phyloP scores from a whole-genome alignment of 2,888 invertebrate genomes.

The Phoronis australis region DNA sequence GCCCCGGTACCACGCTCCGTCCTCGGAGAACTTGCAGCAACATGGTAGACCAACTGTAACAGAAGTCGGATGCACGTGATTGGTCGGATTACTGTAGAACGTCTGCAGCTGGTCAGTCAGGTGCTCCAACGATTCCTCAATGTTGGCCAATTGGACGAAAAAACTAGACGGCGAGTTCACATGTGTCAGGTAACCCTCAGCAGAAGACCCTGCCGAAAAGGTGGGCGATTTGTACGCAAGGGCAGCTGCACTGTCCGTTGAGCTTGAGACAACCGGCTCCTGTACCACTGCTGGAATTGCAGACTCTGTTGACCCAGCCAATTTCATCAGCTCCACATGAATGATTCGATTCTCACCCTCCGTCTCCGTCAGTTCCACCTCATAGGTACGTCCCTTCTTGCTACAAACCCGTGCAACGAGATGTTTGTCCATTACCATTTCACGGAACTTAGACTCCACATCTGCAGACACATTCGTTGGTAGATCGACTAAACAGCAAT shows the following conservation, averaged over 20 bases:
- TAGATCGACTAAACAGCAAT: not conserved
- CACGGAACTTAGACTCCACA: slow-evolving; percentile 10
- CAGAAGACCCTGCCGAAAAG: slow-evolving; percentile 12
- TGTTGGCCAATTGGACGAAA: slow-evolving; percentile 22
- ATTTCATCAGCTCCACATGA: not conserved
- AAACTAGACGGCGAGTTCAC: slow-evolving; percentile 22
- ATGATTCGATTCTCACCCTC: not conserved
- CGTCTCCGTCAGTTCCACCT: not conserved
- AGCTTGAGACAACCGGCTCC: too few relatives aligned
- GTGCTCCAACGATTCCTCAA: slow-evolving; percentile 18
- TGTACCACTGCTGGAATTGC: not conserved
- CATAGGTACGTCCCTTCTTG: not conserved
- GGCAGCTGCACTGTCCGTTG: too few relatives aligned
- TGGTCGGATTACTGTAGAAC: not conserved
- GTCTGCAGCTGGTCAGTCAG: slow-evolving; percentile 17
- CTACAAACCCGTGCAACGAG: not conserved
- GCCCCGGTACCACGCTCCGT: slow-evolving; percentile 35
- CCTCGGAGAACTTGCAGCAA: slow-evolving; percentile 30
- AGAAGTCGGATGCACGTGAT: not conserved
- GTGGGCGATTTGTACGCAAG: too few relatives aligned
- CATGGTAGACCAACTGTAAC: slow-evolving; percentile 20
- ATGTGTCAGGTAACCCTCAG: slow-evolving; percentile 19
- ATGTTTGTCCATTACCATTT: not conserved
- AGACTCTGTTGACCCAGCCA: not conserved
- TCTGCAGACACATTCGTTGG: not conserved